Percentiles rank a stretch among this genome's conserved stretches.
phyloP scores from a whole-genome alignment of 2,113 vertebrate species.

The Prunella himalayana region DNA sequence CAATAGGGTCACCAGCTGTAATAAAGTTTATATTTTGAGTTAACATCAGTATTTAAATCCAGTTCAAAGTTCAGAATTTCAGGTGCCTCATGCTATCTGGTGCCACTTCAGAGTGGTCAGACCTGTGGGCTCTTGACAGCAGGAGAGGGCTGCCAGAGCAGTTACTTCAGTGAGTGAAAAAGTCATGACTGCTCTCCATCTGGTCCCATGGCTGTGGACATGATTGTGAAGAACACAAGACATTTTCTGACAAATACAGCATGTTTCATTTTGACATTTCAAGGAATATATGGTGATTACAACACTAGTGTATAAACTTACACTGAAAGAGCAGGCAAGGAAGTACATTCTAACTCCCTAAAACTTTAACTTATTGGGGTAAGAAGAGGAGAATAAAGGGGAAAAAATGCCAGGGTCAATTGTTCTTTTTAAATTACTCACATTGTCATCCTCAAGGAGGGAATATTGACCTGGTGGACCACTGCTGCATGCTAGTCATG shows the following conservation, averaged over 20 bases:
- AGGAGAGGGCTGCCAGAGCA: not conserved
- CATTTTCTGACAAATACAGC: not conserved
- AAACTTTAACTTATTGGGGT: not conserved
- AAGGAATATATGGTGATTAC: not conserved
- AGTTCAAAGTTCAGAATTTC: not conserved
- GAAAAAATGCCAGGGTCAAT: not conserved
- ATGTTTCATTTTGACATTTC: not conserved
- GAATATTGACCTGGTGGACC: not conserved
- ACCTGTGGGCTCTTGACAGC: not conserved
- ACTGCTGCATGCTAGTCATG: fast-evolving
- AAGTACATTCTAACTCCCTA: not conserved
- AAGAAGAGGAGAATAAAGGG: not conserved
- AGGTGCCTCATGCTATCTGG: not conserved
- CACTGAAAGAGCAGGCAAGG: not conserved
- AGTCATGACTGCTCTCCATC: not conserved
- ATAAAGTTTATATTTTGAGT: not conserved
- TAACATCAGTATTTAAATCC: not conserved
- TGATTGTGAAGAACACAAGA: not conserved
- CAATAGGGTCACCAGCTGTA: not conserved
- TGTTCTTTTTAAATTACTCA: not conserved
- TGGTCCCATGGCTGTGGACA: not conserved
- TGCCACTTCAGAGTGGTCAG: not conserved
- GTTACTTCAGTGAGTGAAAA: not conserved
- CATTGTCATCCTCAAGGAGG: not conserved
- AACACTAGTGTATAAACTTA: not conserved